These are phyloP conservation scores for Protonibea diacanthus DNA, from an alignment of 2,797 vertebrate species.

Conservation along the genomic window DNA sequence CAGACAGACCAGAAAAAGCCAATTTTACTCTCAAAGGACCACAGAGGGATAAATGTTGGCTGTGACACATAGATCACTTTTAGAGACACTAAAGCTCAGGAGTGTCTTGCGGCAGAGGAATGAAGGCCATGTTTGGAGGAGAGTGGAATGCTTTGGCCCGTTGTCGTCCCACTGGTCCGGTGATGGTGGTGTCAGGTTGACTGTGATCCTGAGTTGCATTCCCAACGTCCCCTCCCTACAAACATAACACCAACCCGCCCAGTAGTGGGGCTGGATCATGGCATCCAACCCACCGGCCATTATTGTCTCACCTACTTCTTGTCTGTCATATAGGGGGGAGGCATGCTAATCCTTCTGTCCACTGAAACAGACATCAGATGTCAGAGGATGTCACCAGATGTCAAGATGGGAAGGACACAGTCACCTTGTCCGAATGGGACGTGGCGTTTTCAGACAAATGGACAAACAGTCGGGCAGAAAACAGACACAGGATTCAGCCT, in stretches of 20 bases:
- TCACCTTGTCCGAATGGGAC: conserved; percentile 65
- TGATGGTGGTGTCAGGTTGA: conserved; percentile 78
- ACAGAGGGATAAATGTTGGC: conserved; percentile 30
- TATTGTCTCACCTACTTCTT: conserved; percentile 51
- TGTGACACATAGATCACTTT: conserved; percentile 57
- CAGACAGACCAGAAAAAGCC: conserved; percentile 51
- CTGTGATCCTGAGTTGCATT: conserved; percentile 72
- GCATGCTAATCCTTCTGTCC: conserved; percentile 60
- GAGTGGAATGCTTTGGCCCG: conserved; percentile 76
- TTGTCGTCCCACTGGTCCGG: conserved; percentile 67
- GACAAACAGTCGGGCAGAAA: conserved; percentile 52
- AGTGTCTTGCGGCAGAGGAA: conserved; percentile 54
- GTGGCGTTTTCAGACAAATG: conserved; percentile 42
- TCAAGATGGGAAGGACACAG: conserved; percentile 57
- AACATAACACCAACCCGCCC: conserved; percentile 61
- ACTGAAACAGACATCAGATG: conserved; percentile 41
- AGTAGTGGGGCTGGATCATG: conserved; percentile 40
- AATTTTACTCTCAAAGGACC: conserved; percentile 31
- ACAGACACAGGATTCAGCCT: conserved; percentile 50
- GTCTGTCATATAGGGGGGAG: conserved; percentile 38
- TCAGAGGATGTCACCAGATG: conserved; percentile 15
- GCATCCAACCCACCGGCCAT: conserved; percentile 47
- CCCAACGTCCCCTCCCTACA: conserved; percentile 71
- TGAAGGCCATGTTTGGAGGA: conserved; percentile 71
- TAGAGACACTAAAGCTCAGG: conserved; percentile 61